Percentiles rank a stretch among this genome's conserved stretches.
Evolutionary conservation across 1,140 invertebrate species (phyloP).

Genomic region (Bombus picipes): DNA sequence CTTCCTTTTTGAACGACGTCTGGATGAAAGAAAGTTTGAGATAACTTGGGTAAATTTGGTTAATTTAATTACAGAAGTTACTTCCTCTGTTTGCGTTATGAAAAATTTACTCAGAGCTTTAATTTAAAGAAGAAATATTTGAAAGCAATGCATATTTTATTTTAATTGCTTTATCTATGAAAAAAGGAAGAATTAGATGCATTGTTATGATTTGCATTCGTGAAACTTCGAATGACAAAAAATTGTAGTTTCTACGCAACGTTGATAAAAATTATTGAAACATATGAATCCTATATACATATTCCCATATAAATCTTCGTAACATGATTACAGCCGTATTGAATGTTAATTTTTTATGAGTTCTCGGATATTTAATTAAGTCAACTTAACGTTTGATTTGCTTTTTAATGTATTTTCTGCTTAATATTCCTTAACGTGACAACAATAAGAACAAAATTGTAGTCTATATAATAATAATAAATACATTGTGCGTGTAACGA

Average conservation of each 20-base stretch:
- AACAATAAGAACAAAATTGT: not conserved
- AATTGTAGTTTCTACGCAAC: not conserved
- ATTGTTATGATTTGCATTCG: constrained; percentile 1
- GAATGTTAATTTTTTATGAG: too few relatives aligned
- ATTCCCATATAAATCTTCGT: too few relatives aligned
- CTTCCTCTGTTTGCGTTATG: not conserved
- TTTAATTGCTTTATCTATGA: constrained; percentile 3
- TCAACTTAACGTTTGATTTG: not conserved
- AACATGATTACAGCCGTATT: too few relatives aligned
- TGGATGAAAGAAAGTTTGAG: not conserved
- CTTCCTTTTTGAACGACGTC: not conserved
- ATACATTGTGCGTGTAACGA: not conserved
- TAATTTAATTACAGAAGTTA: constrained; percentile 10
- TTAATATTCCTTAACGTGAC: not conserved
- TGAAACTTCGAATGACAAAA: not conserved
- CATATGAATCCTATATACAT: too few relatives aligned
- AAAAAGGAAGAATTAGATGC: not conserved
- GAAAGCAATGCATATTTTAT: not conserved
- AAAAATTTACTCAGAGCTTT: not conserved
- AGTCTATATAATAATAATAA: not conserved
- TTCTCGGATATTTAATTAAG: not conserved
- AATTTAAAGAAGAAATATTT: not conserved
- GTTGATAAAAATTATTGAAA: too few relatives aligned
- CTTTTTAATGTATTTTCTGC: not conserved
- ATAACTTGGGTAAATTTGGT: not conserved